Evolutionary conservation across 1,140 invertebrate genomes (phyloP), one percentile per base, ranked within the genome.

Genomic region (Choristoneura fumiferana): DNA sequence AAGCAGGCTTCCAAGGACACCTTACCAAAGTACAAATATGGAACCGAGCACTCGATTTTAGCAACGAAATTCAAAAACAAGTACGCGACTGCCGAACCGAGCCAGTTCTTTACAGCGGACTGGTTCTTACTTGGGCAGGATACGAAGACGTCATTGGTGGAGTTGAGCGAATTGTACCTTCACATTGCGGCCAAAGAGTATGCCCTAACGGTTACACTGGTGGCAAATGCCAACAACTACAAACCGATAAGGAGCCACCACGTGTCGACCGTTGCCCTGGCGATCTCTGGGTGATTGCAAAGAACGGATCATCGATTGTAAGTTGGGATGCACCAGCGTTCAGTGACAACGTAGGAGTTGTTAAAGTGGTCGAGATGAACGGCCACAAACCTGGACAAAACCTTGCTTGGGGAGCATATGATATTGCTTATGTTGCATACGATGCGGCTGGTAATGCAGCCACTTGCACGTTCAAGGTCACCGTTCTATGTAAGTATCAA

Each of bases 251-350:
- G 71, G 93, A 94, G 61, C 92, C 97, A 67, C 97, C 97, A 6
- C 93, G 93, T 69, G 94, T 97, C 0, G 94, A 97, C 67, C 93
- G 96, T 71, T 98, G 97, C 68, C 97, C 98, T 8, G 95, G 96
- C 22, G 96, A 98, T 87, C 90, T 98, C 33, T 98, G 97, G 96
- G 95, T 98, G 0, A 96, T 98, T 64, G 96, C 96, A 1, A 95
- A 95, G 69, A 97, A 98, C 71, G 96, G 96, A 58, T 97, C 97
- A 0, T 95, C 96, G 0, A 92, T 96, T 58, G 97, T 99, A 0
- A 94, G 92, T n/a, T 99, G 97, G 98, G 96, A 98, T 77, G 96
- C 98, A 67, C 98, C 98, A 0, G 92, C 94, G 63, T 98, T 98
- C 77, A 94, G 93, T 58, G 96, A 98, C 72, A 97, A 98, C 75